Evolutionary conservation across 2,797 vertebrate genomes (phyloP), one percentile per base, ranked within the genome.

Genomic region (Morelia viridis): DNA sequence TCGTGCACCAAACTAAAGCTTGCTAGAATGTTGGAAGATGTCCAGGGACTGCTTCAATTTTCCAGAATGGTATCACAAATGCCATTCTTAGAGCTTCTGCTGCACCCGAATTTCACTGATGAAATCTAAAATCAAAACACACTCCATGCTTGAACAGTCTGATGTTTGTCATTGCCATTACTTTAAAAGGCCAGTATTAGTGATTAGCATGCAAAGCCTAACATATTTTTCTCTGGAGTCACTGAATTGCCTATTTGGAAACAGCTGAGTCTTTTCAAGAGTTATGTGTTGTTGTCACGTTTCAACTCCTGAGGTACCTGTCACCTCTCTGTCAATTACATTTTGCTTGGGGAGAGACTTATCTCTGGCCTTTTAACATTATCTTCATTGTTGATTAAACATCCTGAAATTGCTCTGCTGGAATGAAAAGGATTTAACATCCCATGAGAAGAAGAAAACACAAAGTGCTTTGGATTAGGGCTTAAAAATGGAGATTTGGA

Each of bases 271-370:
- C 0, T 28, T 89, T 17, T 80, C 68, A n/a, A 15, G 85, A 76
- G 35, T 10, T 64, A 10, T n/a, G 22, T 41, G 85, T 19, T 10
- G 46, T 61, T 91, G 8, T 50, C 5, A 62, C 68, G 58, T 68
- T 85, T 91, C 10, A 28, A 90, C 94, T 94, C 85, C 57, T 61
- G 93, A n/a, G 28, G n/a, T 60, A n/a, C 90, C 35, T 93, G 31
- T 28, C 92, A 58, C 89, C 17, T 58, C 15, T 87, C 35, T n/a
- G 56, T 0, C 1, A 6, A 0, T 17, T 15, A 10, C 53, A 68
- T 76, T 76, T 71, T 90, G 4, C 57, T 84, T 58, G 46, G 22
- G 46, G 60, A 28, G 2, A 88, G 0, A 26, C 89, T 64, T 35
- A 28, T 24, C 31, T 87, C 22, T 57, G 57, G 12, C 13, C 53